These are phyloP conservation scores for Azorinus chamasolen DNA, from an alignment of 2,888 invertebrate genomes.

Conservation along the genomic window DNA sequence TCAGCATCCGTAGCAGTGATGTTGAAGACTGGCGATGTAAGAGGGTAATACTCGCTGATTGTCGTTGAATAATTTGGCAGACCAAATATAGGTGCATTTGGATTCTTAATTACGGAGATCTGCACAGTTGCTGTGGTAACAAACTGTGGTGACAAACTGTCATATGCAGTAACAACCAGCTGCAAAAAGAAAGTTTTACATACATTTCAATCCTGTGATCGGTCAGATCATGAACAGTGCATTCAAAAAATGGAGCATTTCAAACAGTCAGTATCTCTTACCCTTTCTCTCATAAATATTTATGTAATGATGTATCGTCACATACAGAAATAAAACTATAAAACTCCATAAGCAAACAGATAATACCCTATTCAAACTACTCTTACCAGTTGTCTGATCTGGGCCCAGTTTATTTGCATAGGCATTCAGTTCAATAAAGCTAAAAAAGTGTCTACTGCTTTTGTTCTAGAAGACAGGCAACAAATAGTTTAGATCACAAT, in stretches of 20 bases:
- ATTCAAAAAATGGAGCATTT: neutral
- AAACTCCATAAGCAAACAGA: too few species aligned
- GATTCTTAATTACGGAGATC: constrained; percentile 73
- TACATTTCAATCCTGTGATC: neutral
- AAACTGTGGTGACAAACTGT: constrained; percentile 63
- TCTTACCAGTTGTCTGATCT: too few species aligned
- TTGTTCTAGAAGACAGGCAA: too few species aligned
- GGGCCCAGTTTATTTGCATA: too few species aligned
- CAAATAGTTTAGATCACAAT: too few species aligned
- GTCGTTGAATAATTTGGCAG: constrained; percentile 65
- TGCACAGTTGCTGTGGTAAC: constrained; percentile 71
- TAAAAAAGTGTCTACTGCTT: too few species aligned
- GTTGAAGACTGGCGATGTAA: constrained; percentile 65
- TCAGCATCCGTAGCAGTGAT: constrained; percentile 74
- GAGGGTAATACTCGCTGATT: constrained; percentile 65
- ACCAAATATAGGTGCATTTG: constrained; percentile 68
- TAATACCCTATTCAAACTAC: too few species aligned
- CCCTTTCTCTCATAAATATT: too few species aligned
- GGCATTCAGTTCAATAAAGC: too few species aligned
- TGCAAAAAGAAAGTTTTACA: constrained; percentile 37
- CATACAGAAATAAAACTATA: too few species aligned
- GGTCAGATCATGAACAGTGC: neutral
- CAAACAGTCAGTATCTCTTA: too few species aligned
- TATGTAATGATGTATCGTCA: too few species aligned
- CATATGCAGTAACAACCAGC: constrained; percentile 73